Evolutionary conservation across 2,888 invertebrate species (phyloP).

Genomic region (Ophioninae sp.): DNA sequence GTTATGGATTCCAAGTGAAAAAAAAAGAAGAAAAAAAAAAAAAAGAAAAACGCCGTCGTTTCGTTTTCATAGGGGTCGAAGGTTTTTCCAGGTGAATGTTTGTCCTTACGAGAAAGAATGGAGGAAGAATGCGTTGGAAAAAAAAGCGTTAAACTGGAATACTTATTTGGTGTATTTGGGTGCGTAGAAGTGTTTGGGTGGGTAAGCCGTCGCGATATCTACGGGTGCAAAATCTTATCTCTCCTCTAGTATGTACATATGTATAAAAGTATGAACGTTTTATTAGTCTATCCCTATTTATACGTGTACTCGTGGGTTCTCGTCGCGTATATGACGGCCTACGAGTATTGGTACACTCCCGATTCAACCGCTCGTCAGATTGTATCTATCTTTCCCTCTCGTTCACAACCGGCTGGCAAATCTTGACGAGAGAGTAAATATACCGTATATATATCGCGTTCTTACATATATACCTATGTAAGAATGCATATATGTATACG

Average conservation of each 20-base stretch:
- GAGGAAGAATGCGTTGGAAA: neutral
- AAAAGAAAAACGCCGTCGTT: neutral
- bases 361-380: conserved; percentile 44
- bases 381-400: conserved; percentile 51
- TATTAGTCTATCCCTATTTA: neutral
- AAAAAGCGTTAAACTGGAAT: neutral
- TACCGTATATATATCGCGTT: neutral
- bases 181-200: neutral
- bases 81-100: neutral
- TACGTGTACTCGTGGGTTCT: conserved; percentile 4
- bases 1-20: neutral
- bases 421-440: conserved; percentile 19
- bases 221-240: conserved; percentile 26
- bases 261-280: neutral
- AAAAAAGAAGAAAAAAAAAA: neutral
- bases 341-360: conserved; percentile 31
- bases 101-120: neutral
- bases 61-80: neutral
- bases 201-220: conserved; percentile 2
- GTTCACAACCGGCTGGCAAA: conserved; percentile 56
- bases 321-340: conserved; percentile 1
- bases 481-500: conserved; percentile 4
- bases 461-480: neutral
- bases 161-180: conserved; percentile 6
- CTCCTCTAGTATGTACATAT: neutral